Evolutionary conservation across 2,888 invertebrate genomes (phyloP).

Genomic region (Gymnocheta viridis): DNA sequence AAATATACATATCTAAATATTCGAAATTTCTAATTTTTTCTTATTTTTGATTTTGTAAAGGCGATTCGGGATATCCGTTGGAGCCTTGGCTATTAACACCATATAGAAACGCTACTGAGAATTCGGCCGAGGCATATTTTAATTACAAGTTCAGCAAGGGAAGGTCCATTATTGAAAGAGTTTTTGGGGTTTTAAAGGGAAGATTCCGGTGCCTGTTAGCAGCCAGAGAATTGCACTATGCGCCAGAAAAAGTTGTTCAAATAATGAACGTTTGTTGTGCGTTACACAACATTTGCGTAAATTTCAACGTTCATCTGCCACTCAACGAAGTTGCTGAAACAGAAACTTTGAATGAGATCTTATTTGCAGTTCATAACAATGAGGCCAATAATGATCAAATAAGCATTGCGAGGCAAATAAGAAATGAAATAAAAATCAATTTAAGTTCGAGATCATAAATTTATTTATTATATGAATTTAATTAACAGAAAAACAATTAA

Average conservation of each 20-base stretch:
- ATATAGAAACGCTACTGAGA: too few species aligned
- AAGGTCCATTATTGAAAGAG: too few species aligned
- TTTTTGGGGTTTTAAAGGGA: too few species aligned
- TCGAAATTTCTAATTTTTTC: too few species aligned
- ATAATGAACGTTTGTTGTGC: constrained; percentile 54
- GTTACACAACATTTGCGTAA: constrained; percentile 51
- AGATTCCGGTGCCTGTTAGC: too few species aligned
- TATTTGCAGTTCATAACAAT: constrained; percentile 3
- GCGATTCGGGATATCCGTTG: too few species aligned
- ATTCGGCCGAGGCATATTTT: too few species aligned
- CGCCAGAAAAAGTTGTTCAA: constrained; percentile 18
- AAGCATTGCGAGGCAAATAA: constrained; percentile 39
- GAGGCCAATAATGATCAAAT: constrained; percentile 6
- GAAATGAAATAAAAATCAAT: constrained; percentile 46
- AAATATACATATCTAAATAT: too few species aligned
- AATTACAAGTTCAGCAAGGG: too few species aligned
- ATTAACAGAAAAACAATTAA: background rate
- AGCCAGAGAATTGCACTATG: constrained; percentile 43
- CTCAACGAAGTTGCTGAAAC: constrained; percentile 24
- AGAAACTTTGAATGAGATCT: constrained; percentile 37
- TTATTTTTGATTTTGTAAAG: too few species aligned
- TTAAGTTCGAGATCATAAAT: constrained; percentile 29
- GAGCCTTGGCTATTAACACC: too few species aligned
- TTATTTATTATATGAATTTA: background rate
- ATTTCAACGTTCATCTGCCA: constrained; percentile 29